Conservation (phyloP, 2,888 invertebrate genomes). For the Macrophya annulata region DNA sequence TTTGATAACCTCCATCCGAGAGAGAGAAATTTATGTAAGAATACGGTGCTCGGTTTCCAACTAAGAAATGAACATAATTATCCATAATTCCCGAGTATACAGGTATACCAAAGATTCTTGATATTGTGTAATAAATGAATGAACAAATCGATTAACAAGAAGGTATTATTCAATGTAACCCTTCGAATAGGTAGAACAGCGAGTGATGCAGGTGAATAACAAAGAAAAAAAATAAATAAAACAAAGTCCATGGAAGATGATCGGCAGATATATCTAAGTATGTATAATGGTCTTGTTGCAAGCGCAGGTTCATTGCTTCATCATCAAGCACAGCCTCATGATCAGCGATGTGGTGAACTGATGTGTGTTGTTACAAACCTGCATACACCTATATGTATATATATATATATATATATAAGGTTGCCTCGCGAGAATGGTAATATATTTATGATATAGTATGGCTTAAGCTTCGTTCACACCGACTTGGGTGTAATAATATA, state of each 20-base stretch:
- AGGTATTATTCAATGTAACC: no score
- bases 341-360: not conserved
- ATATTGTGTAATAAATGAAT: no score
- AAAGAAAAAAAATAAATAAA: no score
- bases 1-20: not conserved
- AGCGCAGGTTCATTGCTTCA: slow-evolving; percentile 36
- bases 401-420: not conserved
- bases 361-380: not conserved
- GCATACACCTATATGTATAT: not conserved
- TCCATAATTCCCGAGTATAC: no score
- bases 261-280: not conserved
- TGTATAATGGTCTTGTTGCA: slow-evolving; percentile 16
- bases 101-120: no score
- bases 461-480: slow-evolving; percentile 57
- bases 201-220: no score
- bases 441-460: slow-evolving; percentile 58
- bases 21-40: no score
- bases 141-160: no score
- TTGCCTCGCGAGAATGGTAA: slow-evolving; percentile 62
- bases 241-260: not conserved
- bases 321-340: not conserved
- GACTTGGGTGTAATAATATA: slow-evolving; percentile 52
- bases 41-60: no score
- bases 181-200: no score
- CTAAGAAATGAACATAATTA: no score